phyloP scores from a whole-genome alignment of 2,888 invertebrate species.

The Unio pictorum region DNA sequence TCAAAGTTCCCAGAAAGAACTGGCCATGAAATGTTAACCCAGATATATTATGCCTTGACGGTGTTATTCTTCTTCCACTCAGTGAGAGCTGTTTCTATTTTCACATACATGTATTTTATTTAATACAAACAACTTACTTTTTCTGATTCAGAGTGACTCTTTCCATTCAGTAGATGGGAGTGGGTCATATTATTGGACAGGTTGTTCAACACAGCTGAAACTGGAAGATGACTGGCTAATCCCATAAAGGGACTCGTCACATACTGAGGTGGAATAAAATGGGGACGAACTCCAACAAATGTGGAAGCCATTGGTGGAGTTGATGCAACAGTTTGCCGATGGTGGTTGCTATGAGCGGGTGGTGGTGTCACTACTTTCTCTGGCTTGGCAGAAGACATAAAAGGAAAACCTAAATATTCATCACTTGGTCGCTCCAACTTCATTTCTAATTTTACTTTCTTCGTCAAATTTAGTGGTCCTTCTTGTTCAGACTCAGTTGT shows the following conservation, averaged over 20 bases:
- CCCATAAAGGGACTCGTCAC: constrained; percentile 55
- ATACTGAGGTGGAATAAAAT: constrained; percentile 61
- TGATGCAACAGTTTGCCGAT: constrained; percentile 49
- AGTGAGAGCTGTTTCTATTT: no score
- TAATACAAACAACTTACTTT: constrained; percentile 39
- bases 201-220: constrained; percentile 48
- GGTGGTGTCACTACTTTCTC: constrained; percentile 51
- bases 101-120: background rate
- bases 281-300: constrained; percentile 43
- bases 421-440: constrained; percentile 21
- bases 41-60: no score
- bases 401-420: constrained; percentile 5
- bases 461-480: constrained; percentile 89
- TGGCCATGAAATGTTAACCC: background rate
- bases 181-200: constrained; percentile 50
- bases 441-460: constrained; percentile 78
- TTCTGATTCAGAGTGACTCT: constrained; percentile 49
- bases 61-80: no score
- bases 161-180: constrained; percentile 54
- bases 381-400: constrained; percentile 7
- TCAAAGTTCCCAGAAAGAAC: no score
- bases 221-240: constrained; percentile 47
- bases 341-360: constrained; percentile 61
- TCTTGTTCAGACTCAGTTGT: constrained; percentile 73
- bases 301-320: constrained; percentile 37